Evolutionary conservation across 2,888 invertebrate species (phyloP).

Genomic region (Drosophila affinis): DNA sequence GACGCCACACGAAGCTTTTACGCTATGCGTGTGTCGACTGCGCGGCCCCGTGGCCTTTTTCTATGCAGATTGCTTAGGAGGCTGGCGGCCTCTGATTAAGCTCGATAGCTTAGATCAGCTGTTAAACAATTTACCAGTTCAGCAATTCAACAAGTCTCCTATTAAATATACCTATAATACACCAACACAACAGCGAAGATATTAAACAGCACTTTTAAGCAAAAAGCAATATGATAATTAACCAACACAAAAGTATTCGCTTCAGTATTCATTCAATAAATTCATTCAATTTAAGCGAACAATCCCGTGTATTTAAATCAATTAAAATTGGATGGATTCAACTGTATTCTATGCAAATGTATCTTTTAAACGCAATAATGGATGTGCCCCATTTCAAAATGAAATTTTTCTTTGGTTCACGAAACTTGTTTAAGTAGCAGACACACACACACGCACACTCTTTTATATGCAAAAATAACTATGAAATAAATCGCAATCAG

Average conservation of each 20-base stretch:
- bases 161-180: too few relatives aligned
- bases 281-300: neutral
- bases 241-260: neutral
- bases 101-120: too few relatives aligned
- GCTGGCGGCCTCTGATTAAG: too few relatives aligned
- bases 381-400: constrained; percentile 18
- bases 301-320: neutral
- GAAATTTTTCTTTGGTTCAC: constrained; percentile 1
- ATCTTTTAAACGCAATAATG: neutral
- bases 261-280: neutral
- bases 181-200: neutral
- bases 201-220: too few relatives aligned
- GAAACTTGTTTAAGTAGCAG: constrained; percentile 34
- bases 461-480: constrained; percentile 31
- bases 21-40: too few relatives aligned
- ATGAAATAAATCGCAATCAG: constrained; percentile 37
- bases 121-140: too few relatives aligned
- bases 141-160: too few relatives aligned
- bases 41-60: too few relatives aligned
- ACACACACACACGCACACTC: neutral
- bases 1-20: too few relatives aligned
- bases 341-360: neutral
- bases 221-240: neutral
- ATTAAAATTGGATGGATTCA: neutral
- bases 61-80: too few relatives aligned